Conservation (phyloP, 2,888 invertebrate genomes). For the Pantelozetes paolii region DNA sequence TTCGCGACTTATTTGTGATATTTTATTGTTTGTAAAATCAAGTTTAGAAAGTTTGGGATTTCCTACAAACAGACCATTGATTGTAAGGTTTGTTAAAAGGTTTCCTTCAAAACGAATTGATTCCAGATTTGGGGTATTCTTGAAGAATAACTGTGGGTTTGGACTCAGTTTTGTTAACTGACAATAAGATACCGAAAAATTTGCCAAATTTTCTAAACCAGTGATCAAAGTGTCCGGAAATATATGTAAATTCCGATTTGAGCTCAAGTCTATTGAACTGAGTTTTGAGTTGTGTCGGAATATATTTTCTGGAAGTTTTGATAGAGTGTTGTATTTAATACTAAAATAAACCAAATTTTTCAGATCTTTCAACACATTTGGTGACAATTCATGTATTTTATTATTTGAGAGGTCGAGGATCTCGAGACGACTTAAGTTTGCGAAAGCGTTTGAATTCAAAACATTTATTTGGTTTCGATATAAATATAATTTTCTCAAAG, state of each 20-base stretch:
- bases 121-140: conserved; percentile 37
- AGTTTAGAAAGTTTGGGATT: conserved; percentile 40
- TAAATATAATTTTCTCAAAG: conserved; percentile 40
- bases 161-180: conserved; percentile 32
- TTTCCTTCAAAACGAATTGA: conserved; percentile 38
- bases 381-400: conserved; percentile 54
- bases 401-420: conserved; percentile 79
- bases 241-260: conserved; percentile 54
- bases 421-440: conserved; percentile 65
- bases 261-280: conserved; percentile 39
- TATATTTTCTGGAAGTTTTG: conserved; percentile 56
- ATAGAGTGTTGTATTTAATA: conserved; percentile 38
- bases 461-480: conserved; percentile 66
- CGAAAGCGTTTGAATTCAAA: conserved; percentile 67
- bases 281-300: conserved; percentile 37
- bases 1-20: conserved; percentile 36
- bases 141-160: conserved; percentile 38
- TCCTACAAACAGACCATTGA: conserved; percentile 40
- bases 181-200: conserved; percentile 38
- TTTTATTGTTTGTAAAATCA: conserved; percentile 42
- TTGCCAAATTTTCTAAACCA: conserved; percentile 59
- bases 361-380: conserved; percentile 40
- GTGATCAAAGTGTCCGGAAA: conserved; percentile 62
- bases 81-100: conserved; percentile 38
- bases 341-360: conserved; percentile 42